Evolutionary conservation across 2,888 invertebrate species (phyloP), one percentile per base, ranked within the genome.

Genomic region (Hemithea aestivaria): DNA sequence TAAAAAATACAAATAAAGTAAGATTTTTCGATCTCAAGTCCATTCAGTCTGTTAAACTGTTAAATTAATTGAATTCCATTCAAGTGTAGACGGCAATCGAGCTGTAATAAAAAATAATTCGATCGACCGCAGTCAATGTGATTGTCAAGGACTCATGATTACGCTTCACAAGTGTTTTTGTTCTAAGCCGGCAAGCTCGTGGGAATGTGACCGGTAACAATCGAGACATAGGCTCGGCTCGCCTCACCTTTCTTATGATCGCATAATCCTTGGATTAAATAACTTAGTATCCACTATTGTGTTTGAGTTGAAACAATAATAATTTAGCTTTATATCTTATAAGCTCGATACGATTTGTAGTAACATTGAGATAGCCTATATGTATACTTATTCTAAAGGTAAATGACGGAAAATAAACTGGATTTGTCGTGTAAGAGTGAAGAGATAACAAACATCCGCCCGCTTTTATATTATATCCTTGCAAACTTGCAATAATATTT

Each of bases 111-210:
- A 53, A 58, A 58, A 47, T 41, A 36, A 55, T 52, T 51, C 40
- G 51, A 48, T 46, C 35, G 47, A 46, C 39, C 39, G 48, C 48
- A 40, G 49, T 53, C 63, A 58, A 55, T 57, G 61, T 62, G 62
- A 65, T 58, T 66, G 66, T 57, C 58, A 62, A 65, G 65, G 62
- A 62, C 62, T 52, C 28, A 36, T 50, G 58, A 65, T 66, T 66
- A 58, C 46, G 30, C 40, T 31, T 24, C 36, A 32, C 38, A 45
- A 33, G 42, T 46, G 62, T 66, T 66, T 67, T 65, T 62, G 52
- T 57, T 47, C 44, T 34, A 39, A 28, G 40, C 37, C 47, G 49
- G 51, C 48, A 48, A 35, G 47, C 36, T 43, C 58, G 67, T 67
- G 67, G 53, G 67, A 64, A 66, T 33, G 25, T 30, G 42, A 33